These are phyloP conservation scores for Pelodiscus sinensis DNA, from an alignment of 2,113 vertebrate species.

Conservation along the genomic window DNA sequence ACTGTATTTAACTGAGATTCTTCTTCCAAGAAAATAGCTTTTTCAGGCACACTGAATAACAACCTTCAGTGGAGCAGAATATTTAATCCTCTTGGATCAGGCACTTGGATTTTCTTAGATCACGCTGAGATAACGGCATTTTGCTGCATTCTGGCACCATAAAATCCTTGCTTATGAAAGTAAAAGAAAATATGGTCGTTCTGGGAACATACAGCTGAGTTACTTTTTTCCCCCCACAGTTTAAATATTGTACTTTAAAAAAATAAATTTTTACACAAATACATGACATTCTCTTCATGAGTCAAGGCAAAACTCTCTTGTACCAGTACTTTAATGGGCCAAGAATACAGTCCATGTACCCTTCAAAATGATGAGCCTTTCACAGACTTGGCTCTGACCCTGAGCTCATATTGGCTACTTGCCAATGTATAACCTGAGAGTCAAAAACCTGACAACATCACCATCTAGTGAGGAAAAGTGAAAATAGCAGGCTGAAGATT, in stretches of 20 bases:
- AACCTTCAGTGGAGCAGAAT: slow-evolving; percentile 71
- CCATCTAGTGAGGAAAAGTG: slow-evolving; percentile 63
- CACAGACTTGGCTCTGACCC: slow-evolving; percentile 39
- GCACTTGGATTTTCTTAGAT: slow-evolving; percentile 76
- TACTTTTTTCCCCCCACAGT: slow-evolving; percentile 50
- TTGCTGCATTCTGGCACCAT: slow-evolving; percentile 75
- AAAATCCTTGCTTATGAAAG: slow-evolving; percentile 77
- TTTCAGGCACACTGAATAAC: slow-evolving; percentile 71
- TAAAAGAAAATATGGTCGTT: slow-evolving; percentile 74
- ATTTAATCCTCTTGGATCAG: slow-evolving; percentile 75
- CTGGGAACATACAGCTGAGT: slow-evolving; percentile 64
- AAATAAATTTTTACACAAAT: slow-evolving; percentile 68
- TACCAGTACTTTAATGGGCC: slow-evolving; percentile 35
- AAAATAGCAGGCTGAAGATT: slow-evolving; percentile 56
- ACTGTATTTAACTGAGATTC: slow-evolving; percentile 66
- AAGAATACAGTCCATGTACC: slow-evolving; percentile 2
- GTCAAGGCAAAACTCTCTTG: slow-evolving; percentile 60
- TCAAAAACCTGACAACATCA: slow-evolving; percentile 51
- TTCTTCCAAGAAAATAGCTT: slow-evolving; percentile 69
- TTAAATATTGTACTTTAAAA: slow-evolving; percentile 57
- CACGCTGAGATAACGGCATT: slow-evolving; percentile 78
- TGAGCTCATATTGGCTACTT: slow-evolving; percentile 39
- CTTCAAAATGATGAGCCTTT: slow-evolving; percentile 40
- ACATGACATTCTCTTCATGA: slow-evolving; percentile 56
- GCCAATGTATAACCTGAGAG: slow-evolving; percentile 15